Percentiles rank a stretch among this genome's conserved stretches.
phyloP scores from a whole-genome alignment of 1,140 invertebrate species.

The Drosophila novamexicana region DNA sequence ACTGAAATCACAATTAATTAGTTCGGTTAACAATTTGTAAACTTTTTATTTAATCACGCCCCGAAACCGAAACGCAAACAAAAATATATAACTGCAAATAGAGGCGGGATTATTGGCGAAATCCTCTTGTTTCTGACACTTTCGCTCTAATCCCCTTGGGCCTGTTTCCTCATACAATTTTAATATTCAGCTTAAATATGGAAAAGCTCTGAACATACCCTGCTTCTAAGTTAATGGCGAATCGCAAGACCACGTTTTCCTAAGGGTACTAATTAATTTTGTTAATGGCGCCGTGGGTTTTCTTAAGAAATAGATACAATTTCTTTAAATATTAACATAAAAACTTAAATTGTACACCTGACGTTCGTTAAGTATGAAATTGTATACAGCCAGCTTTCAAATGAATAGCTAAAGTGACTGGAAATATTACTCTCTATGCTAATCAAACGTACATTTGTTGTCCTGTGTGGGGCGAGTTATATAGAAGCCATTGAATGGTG shows the following conservation, averaged over 20 bases:
- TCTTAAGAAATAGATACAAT: slow-evolving; percentile 1
- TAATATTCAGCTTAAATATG: slow-evolving; percentile 18
- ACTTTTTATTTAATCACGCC: slow-evolving; percentile 7
- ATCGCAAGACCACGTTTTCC: background rate
- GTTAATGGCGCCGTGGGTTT: background rate
- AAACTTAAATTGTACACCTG: background rate
- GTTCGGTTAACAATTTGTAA: slow-evolving; percentile 48
- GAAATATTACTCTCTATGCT: too few relatives aligned
- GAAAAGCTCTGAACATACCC: slow-evolving; percentile 5
- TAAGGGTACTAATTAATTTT: slow-evolving; percentile 12
- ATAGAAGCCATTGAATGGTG: too few relatives aligned
- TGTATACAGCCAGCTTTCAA: background rate
- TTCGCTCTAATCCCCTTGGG: background rate
- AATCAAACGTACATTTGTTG: background rate
- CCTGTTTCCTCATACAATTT: slow-evolving; percentile 32
- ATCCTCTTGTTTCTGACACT: slow-evolving; percentile 23
- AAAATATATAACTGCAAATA: slow-evolving; percentile 2
- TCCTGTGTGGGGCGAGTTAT: background rate
- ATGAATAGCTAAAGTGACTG: background rate
- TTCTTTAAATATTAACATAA: background rate
- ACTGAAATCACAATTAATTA: slow-evolving; percentile 69
- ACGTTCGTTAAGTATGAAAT: background rate
- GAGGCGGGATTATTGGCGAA: slow-evolving; percentile 34
- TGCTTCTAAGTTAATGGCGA: slow-evolving; percentile 16
- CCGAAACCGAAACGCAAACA: background rate